Evolutionary conservation across 2,888 invertebrate species (phyloP), one percentile per base, ranked within the genome.

Genomic region (Gymnoscelis rufifasciata): DNA sequence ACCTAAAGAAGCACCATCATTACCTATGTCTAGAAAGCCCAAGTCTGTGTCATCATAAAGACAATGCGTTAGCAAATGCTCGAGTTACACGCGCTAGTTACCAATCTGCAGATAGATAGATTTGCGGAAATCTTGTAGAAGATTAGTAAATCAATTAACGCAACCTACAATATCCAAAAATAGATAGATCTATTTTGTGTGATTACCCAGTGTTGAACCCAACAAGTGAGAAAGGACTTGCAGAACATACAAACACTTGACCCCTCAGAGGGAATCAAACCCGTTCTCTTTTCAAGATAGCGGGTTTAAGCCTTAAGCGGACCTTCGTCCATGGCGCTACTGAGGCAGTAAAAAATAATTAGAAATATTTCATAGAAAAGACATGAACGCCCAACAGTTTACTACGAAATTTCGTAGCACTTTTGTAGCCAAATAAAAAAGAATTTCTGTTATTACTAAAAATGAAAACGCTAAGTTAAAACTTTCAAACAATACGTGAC

Each of bases 81-180:
- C 67, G 67, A 64, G 66, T 70, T 73, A 69, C 74, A 83, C 69
- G 83, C 83, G 69, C 84, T 80, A 76, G 68, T 83, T 82, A 68
- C 37, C 30, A 63, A 69, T 65, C 54, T 54, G 50, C 2, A 62
- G 70, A 70, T 80, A 76, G 14, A 33, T 15, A 14, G 10, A 15
- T 33, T 6, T 11, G 6, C 19, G 19, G 3, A 19, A 19, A 2
- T 5, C 5, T 19, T 19, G 5, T 4, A 23, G 23, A 23, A 23
- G 23, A 23, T 23, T 6, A 23, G 3, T 23, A 23, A 23, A 23
- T 23, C 23, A 23, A 6, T 23, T n/a, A n/a, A n/a, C n/a, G n/a
- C n/a, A n/a, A n/a, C 3, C 3, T 23, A 23, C 3, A 23, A 23
- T 23, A 23, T 23, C 3, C 3, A 4, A 3, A 6, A 23, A 23